phyloP scores from a whole-genome alignment of 2,113 vertebrate genomes.

The Pao palembangensis region DNA sequence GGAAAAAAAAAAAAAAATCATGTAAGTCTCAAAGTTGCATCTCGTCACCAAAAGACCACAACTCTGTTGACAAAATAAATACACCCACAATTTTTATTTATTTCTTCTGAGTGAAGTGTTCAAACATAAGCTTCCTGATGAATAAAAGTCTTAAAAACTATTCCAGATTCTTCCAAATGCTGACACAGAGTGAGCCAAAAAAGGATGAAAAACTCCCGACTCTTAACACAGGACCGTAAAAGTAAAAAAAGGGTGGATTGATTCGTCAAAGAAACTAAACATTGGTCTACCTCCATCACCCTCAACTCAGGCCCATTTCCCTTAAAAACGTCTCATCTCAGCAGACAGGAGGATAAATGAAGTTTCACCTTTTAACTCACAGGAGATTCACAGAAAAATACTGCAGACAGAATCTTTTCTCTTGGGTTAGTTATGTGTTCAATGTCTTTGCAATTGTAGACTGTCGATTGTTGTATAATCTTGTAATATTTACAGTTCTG shows the following conservation, averaged over 20 bases:
- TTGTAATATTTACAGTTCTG: too few relatives aligned
- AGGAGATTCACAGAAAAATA: constrained; percentile 18
- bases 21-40: too few relatives aligned
- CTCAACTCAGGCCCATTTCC: constrained; percentile 19
- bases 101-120: too few relatives aligned
- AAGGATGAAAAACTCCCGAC: constrained; percentile 19
- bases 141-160: too few relatives aligned
- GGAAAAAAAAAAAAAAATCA: too few relatives aligned
- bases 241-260: constrained; percentile 16
- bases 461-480: too few relatives aligned
- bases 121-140: too few relatives aligned
- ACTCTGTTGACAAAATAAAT: too few relatives aligned
- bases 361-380: constrained; percentile 33
- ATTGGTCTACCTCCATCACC: constrained; percentile 1
- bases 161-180: too few relatives aligned
- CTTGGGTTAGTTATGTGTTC: background rate
- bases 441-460: background rate
- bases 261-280: constrained; percentile 30
- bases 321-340: constrained; percentile 20
- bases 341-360: constrained; percentile 48
- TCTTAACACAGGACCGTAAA: constrained; percentile 18
- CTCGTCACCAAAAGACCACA: too few relatives aligned
- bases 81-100: too few relatives aligned
- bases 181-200: constrained; percentile 12
- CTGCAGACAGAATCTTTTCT: background rate